Evolutionary conservation across 2,888 invertebrate species (phyloP).

Genomic region (Ophion ventricosus): DNA sequence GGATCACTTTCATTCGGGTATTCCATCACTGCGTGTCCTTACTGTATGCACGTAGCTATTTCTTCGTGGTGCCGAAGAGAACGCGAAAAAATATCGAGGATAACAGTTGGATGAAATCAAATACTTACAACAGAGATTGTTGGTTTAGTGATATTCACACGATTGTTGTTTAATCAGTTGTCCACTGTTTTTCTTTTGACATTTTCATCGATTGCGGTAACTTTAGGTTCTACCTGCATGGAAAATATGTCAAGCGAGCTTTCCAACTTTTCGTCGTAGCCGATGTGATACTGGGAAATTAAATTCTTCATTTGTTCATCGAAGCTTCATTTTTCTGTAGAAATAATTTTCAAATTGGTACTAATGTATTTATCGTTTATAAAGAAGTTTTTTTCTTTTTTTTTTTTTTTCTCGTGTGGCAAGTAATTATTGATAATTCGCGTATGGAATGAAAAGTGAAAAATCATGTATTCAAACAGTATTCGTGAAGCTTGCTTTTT

Average conservation of each 20-base stretch:
- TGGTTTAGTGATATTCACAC: neutral
- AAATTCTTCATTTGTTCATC: neutral
- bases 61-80: neutral
- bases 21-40: slow-evolving; percentile 23
- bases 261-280: neutral
- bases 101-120: neutral
- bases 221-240: neutral
- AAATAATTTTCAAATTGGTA: too few species aligned
- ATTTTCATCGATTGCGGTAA: neutral
- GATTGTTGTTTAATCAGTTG: neutral
- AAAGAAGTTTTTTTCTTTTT: too few species aligned
- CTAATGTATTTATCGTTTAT: too few species aligned
- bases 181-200: neutral
- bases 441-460: too few species aligned
- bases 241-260: neutral
- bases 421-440: too few species aligned
- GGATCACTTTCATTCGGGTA: slow-evolving; percentile 44
- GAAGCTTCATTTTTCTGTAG: too few species aligned
- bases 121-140: neutral
- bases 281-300: neutral
- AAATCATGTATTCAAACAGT: neutral
- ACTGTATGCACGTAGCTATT: neutral
- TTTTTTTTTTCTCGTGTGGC: too few species aligned
- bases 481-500: neutral
- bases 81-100: neutral